Evolutionary conservation across 2,888 invertebrate species (phyloP).

Genomic region (Lepidochrysops patricia): DNA sequence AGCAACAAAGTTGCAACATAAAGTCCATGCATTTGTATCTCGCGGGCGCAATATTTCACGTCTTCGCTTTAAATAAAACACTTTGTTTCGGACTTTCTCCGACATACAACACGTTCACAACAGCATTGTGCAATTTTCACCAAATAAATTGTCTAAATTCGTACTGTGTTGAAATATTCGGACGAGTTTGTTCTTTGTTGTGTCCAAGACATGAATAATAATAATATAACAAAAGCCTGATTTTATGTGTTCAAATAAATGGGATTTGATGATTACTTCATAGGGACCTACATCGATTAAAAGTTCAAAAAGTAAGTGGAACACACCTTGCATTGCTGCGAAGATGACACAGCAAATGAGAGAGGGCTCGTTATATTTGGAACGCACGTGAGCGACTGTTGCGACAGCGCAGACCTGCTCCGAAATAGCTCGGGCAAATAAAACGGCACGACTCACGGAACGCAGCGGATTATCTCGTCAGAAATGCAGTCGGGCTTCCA

Average conservation of each 20-base stretch:
- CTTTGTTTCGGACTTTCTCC: slow-evolving; percentile 8
- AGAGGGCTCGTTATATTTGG: slow-evolving; percentile 3
- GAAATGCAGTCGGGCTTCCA: background rate
- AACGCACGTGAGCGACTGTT: slow-evolving; percentile 3
- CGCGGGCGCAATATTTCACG: background rate
- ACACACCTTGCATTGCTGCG: background rate
- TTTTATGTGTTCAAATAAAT: background rate
- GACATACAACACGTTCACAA: background rate
- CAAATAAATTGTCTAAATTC: slow-evolving; percentile 7
- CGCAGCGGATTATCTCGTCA: background rate
- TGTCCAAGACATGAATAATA: background rate
- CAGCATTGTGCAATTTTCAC: slow-evolving; percentile 5
- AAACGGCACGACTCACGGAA: slow-evolving; percentile 13
- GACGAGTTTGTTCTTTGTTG: background rate
- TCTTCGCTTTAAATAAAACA: slow-evolving; percentile 9
- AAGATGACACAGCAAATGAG: background rate
- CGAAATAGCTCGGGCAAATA: slow-evolving; percentile 22
- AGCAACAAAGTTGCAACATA: background rate
- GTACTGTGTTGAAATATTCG: background rate
- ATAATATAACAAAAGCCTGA: background rate
- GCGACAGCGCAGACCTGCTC: slow-evolving; percentile 8
- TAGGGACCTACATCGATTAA: background rate
- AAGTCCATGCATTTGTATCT: background rate
- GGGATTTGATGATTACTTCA: background rate
- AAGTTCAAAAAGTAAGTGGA: background rate